Conservation (phyloP, 2,888 invertebrate species). For the Spisula subtruncata region DNA sequence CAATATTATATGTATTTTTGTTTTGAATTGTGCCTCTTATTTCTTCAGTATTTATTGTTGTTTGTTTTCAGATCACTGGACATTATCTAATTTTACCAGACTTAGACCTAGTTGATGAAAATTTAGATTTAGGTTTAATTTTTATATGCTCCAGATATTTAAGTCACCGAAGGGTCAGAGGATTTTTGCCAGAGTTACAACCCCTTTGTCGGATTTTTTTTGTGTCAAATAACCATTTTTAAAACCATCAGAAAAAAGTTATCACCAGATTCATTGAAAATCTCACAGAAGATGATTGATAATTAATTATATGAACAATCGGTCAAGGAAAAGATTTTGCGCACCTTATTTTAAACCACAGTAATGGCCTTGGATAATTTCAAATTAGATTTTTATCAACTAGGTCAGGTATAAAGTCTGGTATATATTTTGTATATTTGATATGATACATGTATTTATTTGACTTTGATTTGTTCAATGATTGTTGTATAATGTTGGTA, state of each 20-base stretch:
- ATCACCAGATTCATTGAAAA: too few species aligned
- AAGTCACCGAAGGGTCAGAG: too few species aligned
- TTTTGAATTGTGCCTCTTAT: not conserved
- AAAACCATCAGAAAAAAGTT: too few species aligned
- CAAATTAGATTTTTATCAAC: not conserved
- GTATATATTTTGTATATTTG: not conserved
- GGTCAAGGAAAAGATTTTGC: too few species aligned
- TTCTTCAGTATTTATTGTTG: not conserved
- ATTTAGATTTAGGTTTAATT: not conserved
- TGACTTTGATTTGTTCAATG: constrained; percentile 4
- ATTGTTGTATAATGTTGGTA: constrained; percentile 20
- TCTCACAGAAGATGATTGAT: too few species aligned
- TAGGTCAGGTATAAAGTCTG: not conserved
- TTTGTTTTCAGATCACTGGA: not conserved
- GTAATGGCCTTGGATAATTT: too few species aligned
- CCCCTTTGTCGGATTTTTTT: too few species aligned
- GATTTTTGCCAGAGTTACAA: too few species aligned
- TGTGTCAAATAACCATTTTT: too few species aligned
- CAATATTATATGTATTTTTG: not conserved
- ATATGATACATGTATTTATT: not conserved
- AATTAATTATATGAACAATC: too few species aligned
- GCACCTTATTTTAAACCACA: too few species aligned
- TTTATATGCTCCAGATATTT: too few species aligned
- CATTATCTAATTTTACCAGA: not conserved
- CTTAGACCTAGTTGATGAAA: constrained; percentile 1